These are phyloP conservation scores for Dermochelys coriacea DNA, from an alignment of 2,797 vertebrate genomes.

Conservation along the genomic window DNA sequence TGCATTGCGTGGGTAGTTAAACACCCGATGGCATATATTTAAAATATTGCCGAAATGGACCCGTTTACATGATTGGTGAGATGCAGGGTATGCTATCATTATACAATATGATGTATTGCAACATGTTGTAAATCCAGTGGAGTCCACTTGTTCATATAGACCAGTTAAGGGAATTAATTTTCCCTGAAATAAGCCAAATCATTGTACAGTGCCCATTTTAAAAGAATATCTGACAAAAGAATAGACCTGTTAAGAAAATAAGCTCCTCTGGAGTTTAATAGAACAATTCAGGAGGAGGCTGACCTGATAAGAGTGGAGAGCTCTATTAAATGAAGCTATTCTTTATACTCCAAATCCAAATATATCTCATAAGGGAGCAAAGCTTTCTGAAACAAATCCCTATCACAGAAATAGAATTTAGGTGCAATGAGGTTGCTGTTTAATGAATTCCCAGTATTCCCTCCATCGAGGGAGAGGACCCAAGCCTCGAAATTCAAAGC, in stretches of 20 bases:
- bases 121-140: conserved; percentile 10
- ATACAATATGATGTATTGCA: conserved; percentile 34
- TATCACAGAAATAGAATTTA: conserved; percentile 70
- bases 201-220: conserved; percentile 32
- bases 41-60: conserved; percentile 38
- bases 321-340: conserved; percentile 62
- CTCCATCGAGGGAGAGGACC: conserved; percentile 34
- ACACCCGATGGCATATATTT: neutral
- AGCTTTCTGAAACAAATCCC: conserved; percentile 70
- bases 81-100: conserved; percentile 9
- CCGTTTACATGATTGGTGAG: neutral
- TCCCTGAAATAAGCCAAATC: conserved; percentile 32
- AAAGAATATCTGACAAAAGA: conserved; percentile 57
- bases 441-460: conserved; percentile 70
- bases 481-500: conserved; percentile 11
- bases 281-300: conserved; percentile 60
- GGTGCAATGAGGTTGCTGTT: conserved; percentile 62
- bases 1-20: neutral
- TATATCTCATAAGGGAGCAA: conserved; percentile 67
- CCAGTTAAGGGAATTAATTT: conserved; percentile 39
- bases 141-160: conserved; percentile 23
- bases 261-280: conserved; percentile 62
- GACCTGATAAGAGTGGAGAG: conserved; percentile 52
- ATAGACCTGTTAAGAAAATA: conserved; percentile 61
- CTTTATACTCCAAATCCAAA: conserved; percentile 72